These are phyloP conservation scores for Volucella bombylans DNA, from an alignment of 2,888 invertebrate species.

Conservation along the genomic window DNA sequence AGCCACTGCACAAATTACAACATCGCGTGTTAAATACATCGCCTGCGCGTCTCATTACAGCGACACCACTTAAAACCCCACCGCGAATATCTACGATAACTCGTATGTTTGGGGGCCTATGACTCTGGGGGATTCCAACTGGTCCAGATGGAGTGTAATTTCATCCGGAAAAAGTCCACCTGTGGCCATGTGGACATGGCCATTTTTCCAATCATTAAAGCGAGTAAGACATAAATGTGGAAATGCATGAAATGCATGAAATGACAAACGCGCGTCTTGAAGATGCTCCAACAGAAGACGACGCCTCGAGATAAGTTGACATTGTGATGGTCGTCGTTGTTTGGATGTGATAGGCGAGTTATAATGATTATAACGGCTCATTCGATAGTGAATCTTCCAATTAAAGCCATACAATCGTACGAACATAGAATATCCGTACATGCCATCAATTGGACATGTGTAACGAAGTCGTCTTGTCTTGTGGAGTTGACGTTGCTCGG, in stretches of 20 bases:
- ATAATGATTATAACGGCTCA: slow-evolving; percentile 62
- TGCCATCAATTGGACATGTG: slow-evolving; percentile 51
- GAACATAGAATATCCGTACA: neutral
- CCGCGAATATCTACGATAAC: slow-evolving; percentile 12
- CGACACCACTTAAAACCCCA: slow-evolving; percentile 70
- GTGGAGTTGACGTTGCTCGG: slow-evolving; percentile 36
- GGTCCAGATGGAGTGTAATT: slow-evolving; percentile 50
- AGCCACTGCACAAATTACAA: slow-evolving; percentile 60
- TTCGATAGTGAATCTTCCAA: slow-evolving; percentile 65
- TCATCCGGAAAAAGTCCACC: slow-evolving; percentile 57
- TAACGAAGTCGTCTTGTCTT: slow-evolving; percentile 64
- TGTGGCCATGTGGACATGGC: slow-evolving; percentile 48
- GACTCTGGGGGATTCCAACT: slow-evolving; percentile 8
- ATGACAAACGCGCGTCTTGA: slow-evolving; percentile 57
- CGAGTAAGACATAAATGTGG: slow-evolving; percentile 70
- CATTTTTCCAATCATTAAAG: slow-evolving; percentile 70
- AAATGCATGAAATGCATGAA: slow-evolving; percentile 58
- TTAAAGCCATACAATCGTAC: slow-evolving; percentile 41
- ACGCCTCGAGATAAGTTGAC: slow-evolving; percentile 57
- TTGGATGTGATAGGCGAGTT: slow-evolving; percentile 17
- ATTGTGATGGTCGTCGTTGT: slow-evolving; percentile 36
- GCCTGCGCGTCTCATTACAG: slow-evolving; percentile 71
- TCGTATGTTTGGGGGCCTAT: slow-evolving; percentile 4
- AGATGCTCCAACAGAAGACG: slow-evolving; percentile 10
- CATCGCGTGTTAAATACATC: slow-evolving; percentile 71